Percentiles rank a stretch among this genome's conserved stretches.
phyloP scores from a whole-genome alignment of 2,113 vertebrate species.

The Centrocercus urophasianus region DNA sequence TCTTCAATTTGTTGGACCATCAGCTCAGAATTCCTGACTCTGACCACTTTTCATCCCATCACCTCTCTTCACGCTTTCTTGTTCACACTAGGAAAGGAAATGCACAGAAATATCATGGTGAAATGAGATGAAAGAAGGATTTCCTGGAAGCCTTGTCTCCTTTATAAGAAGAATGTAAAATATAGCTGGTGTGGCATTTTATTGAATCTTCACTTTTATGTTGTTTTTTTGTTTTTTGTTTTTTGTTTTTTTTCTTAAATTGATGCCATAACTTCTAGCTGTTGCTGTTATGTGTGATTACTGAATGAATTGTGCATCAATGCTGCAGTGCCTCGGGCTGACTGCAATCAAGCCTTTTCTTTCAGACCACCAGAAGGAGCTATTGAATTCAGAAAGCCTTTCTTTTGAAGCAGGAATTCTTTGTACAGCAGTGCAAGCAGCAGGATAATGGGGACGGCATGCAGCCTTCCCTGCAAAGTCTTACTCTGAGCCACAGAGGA shows the following conservation, averaged over 20 bases:
- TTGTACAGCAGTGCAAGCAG: background rate
- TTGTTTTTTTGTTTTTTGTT: background rate
- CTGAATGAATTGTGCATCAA: background rate
- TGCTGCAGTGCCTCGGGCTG: background rate
- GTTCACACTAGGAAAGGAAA: background rate
- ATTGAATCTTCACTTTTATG: background rate
- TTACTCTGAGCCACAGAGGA: background rate
- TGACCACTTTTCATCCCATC: background rate
- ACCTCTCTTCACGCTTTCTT: background rate
- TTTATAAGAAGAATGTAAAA: background rate
- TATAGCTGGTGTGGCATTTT: background rate
- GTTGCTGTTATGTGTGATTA: background rate
- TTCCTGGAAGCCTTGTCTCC: background rate
- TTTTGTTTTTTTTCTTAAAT: background rate
- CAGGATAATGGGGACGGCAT: background rate
- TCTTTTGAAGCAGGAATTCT: background rate
- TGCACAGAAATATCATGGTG: background rate
- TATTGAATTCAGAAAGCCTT: conserved; percentile 30
- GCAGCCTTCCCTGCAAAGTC: background rate
- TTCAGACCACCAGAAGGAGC: conserved; percentile 63
- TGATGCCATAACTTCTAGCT: background rate
- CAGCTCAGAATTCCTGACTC: background rate
- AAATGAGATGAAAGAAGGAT: background rate
- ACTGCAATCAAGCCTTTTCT: background rate
- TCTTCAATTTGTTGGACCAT: background rate